phyloP scores from a whole-genome alignment of 1,140 invertebrate genomes.

The Sipha flava region DNA sequence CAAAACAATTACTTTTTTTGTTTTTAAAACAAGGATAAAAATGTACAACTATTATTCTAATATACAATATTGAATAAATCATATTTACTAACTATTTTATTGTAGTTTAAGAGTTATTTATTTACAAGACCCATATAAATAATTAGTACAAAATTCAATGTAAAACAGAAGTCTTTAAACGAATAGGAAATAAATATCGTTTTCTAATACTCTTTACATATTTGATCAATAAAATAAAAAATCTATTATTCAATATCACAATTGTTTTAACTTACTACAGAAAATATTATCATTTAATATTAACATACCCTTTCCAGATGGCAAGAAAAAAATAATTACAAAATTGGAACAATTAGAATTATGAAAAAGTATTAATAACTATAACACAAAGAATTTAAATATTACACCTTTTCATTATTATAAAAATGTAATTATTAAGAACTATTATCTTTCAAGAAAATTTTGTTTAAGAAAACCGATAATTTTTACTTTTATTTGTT shows the following conservation, averaged over 20 bases:
- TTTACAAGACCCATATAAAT: no score
- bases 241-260: no score
- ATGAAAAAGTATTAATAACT: not conserved
- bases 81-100: no score
- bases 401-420: not conserved
- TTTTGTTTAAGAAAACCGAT: not conserved
- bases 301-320: conserved; percentile 12
- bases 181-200: no score
- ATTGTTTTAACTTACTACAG: not conserved
- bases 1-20: no score
- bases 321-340: not conserved
- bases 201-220: no score
- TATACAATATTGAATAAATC: no score
- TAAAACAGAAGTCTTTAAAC: no score
- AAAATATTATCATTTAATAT: not conserved
- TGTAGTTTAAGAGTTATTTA: no score
- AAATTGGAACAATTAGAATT: not conserved
- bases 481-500: not conserved
- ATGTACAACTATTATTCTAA: no score
- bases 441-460: not conserved
- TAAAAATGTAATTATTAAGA: not conserved
- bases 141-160: no score
- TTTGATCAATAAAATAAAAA: not conserved
- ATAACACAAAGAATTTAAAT: not conserved
- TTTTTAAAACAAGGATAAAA: no score